phyloP scores from a whole-genome alignment of 2,797 vertebrate species.

The Anomalospiza imberbis region DNA sequence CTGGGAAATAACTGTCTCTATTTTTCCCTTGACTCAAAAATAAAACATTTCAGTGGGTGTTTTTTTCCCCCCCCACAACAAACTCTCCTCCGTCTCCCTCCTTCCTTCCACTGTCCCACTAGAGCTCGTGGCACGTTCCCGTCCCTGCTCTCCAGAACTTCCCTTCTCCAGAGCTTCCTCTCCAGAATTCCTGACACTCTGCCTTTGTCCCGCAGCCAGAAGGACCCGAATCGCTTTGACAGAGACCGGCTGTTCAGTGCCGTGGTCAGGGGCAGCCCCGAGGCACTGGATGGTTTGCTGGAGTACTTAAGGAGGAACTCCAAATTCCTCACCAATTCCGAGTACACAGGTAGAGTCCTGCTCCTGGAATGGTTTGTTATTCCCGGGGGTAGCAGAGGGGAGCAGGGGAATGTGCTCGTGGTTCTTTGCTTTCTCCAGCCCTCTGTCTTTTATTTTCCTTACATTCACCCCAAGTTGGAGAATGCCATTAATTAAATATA shows the following conservation, averaged over 20 bases:
- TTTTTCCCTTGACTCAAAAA: slow-evolving; percentile 53
- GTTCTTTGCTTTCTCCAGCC: background rate
- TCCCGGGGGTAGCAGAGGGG: background rate
- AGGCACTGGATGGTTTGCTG: slow-evolving; percentile 68
- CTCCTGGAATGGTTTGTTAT: background rate
- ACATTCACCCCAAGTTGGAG: background rate
- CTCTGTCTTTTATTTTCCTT: background rate
- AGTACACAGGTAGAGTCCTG: slow-evolving; percentile 72
- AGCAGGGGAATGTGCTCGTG: background rate
- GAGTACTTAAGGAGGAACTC: slow-evolving; percentile 69
- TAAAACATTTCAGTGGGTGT: background rate
- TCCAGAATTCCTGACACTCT: background rate
- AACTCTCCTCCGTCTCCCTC: background rate
- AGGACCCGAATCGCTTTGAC: slow-evolving; percentile 66
- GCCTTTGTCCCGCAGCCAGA: slow-evolving; percentile 20
- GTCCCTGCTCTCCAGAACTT: background rate
- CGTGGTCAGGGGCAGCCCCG: slow-evolving; percentile 52
- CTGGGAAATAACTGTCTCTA: slow-evolving; percentile 45
- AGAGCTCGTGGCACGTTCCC: background rate
- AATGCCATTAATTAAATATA: background rate
- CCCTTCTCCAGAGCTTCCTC: background rate
- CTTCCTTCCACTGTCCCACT: background rate
- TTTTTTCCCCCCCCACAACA: background rate
- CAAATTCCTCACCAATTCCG: slow-evolving; percentile 74
- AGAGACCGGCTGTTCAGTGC: slow-evolving; percentile 74